Percentiles rank a stretch among this genome's conserved stretches.
Conservation (phyloP, 2,113 vertebrate genomes). For the Oriolus oriolus region DNA sequence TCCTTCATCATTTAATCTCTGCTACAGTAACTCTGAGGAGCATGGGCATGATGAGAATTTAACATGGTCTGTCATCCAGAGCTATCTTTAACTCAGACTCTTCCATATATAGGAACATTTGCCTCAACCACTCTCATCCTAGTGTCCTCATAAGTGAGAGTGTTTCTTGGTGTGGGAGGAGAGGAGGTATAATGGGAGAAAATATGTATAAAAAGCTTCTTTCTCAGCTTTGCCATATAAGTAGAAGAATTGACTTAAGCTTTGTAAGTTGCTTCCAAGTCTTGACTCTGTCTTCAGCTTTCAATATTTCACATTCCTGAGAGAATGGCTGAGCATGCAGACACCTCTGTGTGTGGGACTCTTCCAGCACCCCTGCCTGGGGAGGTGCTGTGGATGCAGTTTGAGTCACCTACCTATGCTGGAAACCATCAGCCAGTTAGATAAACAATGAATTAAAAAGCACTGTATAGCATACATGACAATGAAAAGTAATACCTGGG, state of each 20-base stretch:
- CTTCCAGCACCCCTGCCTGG: not conserved
- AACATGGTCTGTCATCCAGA: not conserved
- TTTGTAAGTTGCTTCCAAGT: not conserved
- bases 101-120: conserved; percentile 42
- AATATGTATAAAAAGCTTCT: not conserved
- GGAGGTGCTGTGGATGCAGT: not conserved
- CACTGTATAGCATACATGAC: not conserved
- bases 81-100: conserved; percentile 27
- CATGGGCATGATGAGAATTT: conserved; percentile 10
- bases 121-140: not conserved
- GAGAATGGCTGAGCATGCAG: not conserved
- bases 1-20: not conserved
- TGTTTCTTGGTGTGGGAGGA: not conserved
- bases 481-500: not conserved
- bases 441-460: not conserved
- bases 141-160: not conserved
- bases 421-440: not conserved
- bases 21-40: not conserved
- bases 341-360: not conserved
- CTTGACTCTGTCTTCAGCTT: not conserved
- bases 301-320: not conserved
- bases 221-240: conserved; percentile 27
- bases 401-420: not conserved
- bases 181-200: not conserved
- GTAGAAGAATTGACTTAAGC: conserved; percentile 6